Percentiles rank a stretch among this genome's conserved stretches.
Evolutionary conservation across 2,797 vertebrate genomes (phyloP).

Genomic region (Falco biarmicus): DNA sequence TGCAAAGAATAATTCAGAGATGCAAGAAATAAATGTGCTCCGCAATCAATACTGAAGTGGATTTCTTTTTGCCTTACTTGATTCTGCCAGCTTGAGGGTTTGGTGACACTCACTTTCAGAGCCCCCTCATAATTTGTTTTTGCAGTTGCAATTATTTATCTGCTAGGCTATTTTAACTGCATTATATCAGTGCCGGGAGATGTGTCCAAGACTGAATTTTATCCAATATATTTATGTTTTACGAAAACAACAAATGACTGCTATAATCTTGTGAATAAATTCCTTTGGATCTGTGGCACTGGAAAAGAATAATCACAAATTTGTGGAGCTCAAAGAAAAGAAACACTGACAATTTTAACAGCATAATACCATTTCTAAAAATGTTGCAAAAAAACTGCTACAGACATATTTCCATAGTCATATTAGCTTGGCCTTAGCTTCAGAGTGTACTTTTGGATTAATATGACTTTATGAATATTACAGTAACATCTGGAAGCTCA

Average conservation of each 20-base stretch:
- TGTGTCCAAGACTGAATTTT: not conserved
- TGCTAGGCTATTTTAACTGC: not conserved
- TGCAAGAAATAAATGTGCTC: not conserved
- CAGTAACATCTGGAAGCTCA: not conserved
- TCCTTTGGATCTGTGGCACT: not conserved
- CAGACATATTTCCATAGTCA: not conserved
- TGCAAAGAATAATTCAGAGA: not conserved
- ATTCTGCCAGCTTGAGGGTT: not conserved
- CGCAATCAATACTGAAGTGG: not conserved
- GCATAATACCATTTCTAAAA: not conserved
- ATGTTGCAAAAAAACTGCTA: not conserved
- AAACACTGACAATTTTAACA: not conserved
- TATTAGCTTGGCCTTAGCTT: not conserved
- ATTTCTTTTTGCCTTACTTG: not conserved
- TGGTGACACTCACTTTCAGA: constrained; percentile 10
- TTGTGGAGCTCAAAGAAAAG: not conserved
- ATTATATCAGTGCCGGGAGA: not conserved
- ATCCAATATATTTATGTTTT: not conserved
- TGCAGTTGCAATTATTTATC: not conserved
- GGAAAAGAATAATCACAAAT: not conserved
- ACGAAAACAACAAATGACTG: not conserved
- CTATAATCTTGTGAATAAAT: not conserved
- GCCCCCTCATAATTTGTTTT: not conserved
- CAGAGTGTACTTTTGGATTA: not conserved
- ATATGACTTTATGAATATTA: not conserved